Conservation (phyloP, 2,888 invertebrate genomes). For the Eupithecia subfuscata region DNA sequence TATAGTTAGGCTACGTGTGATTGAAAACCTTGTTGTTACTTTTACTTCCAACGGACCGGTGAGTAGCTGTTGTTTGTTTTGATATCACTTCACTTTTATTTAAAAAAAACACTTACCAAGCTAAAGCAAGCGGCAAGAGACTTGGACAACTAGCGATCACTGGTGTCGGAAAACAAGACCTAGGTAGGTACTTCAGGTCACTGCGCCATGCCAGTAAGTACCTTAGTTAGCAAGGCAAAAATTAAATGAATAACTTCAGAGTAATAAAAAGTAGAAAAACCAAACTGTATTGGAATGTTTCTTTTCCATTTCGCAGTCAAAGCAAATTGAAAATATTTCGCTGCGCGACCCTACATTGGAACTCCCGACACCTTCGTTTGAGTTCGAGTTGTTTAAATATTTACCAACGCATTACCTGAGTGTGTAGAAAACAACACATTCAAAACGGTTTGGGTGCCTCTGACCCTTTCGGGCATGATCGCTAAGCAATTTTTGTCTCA, state of each 20-base stretch:
- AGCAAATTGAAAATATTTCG: conserved; percentile 30
- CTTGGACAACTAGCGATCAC: background rate
- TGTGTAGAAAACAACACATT: conserved; percentile 43
- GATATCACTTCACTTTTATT: background rate
- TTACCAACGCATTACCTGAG: conserved; percentile 46
- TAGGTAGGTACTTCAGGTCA: background rate
- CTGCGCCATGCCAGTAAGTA: no score
- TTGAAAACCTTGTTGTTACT: conserved; percentile 26
- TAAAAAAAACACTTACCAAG: background rate
- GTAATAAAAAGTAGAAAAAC: background rate
- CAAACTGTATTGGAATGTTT: background rate
- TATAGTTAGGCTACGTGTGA: conserved; percentile 41
- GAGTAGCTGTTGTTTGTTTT: background rate
- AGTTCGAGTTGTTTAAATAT: conserved; percentile 46
- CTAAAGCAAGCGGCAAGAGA: background rate
- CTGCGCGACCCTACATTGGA: conserved; percentile 23
- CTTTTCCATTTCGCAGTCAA: conserved; percentile 22
- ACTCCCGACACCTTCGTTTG: conserved; percentile 41
- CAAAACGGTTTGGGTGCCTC: conserved; percentile 34
- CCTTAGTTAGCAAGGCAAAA: no score
- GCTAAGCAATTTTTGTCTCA: conserved; percentile 37
- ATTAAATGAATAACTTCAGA: background rate
- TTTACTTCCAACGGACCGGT: background rate
- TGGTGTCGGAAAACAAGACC: background rate
- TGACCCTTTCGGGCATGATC: conserved; percentile 41